phyloP scores from a whole-genome alignment of 2,113 vertebrate species.

The Periophthalmus modestus region DNA sequence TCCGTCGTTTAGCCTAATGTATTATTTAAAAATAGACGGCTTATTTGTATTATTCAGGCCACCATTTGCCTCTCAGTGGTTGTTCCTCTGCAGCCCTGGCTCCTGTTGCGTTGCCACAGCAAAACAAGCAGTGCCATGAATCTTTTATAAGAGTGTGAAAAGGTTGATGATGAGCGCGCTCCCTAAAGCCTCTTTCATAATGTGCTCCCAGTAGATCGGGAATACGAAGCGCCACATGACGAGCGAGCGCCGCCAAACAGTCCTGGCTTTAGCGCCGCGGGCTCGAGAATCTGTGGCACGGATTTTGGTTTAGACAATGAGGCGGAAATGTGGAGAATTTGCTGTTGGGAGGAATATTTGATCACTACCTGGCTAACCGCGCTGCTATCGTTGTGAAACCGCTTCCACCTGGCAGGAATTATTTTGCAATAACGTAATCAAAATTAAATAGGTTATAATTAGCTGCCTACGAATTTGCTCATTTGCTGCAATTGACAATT shows the following conservation, averaged over 20 bases:
- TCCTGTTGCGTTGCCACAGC: conserved; percentile 52
- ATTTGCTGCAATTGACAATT: not conserved
- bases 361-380: not conserved
- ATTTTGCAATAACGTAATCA: not conserved
- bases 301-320: not conserved
- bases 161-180: conserved; percentile 59
- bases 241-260: not conserved
- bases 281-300: conserved; percentile 7
- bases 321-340: not conserved
- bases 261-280: conserved; percentile 1
- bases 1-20: not conserved
- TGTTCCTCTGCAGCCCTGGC: conserved; percentile 48
- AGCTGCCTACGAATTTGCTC: not conserved
- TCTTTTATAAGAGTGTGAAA: conserved; percentile 68
- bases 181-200: conserved; percentile 58
- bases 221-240: conserved; percentile 25
- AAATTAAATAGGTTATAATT: not conserved
- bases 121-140: conserved; percentile 65
- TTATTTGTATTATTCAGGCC: conserved; percentile 43
- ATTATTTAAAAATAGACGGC: conserved; percentile 26
- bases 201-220: conserved; percentile 35
- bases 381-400: not conserved
- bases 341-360: not conserved
- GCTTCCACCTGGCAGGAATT: not conserved
- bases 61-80: conserved; percentile 38